phyloP scores from a whole-genome alignment of 2,797 vertebrate species.

The Pachyuromys duprasi region DNA sequence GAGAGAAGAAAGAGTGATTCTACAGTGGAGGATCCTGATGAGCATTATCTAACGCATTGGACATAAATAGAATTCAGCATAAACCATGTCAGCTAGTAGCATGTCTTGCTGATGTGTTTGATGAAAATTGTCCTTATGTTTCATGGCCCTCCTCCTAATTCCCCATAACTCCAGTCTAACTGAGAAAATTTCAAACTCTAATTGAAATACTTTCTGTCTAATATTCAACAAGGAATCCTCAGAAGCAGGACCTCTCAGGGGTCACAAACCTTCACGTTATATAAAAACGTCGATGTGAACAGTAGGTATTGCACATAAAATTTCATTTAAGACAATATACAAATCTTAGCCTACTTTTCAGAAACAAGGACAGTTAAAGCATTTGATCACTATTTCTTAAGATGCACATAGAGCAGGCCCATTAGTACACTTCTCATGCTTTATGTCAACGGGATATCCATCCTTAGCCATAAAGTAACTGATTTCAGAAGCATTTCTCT shows the following conservation, averaged over 20 bases:
- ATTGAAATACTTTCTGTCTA: neutral
- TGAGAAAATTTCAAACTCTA: neutral
- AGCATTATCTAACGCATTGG: neutral
- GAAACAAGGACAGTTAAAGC: conserved; percentile 64
- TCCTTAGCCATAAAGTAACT: conserved; percentile 77
- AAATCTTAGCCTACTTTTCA: conserved; percentile 50
- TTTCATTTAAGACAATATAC: conserved; percentile 51
- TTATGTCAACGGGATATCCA: conserved; percentile 73
- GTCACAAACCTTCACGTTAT: neutral
- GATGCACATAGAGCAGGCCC: conserved; percentile 62
- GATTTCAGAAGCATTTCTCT: conserved; percentile 74
- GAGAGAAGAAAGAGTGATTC: neutral
- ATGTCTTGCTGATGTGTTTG: neutral
- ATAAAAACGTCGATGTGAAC: neutral
- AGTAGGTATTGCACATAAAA: conserved; percentile 39
- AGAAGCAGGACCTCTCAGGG: neutral
- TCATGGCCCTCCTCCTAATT: neutral
- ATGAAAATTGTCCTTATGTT: neutral
- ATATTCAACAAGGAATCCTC: neutral
- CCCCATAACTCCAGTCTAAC: neutral
- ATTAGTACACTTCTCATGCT: conserved; percentile 67
- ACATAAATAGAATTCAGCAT: neutral
- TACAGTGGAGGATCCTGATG: neutral
- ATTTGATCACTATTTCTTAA: conserved; percentile 73
- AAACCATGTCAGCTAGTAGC: neutral